Evolutionary conservation across 2,888 invertebrate genomes (phyloP), one percentile per base, ranked within the genome.

Genomic region (Phortica magna): DNA sequence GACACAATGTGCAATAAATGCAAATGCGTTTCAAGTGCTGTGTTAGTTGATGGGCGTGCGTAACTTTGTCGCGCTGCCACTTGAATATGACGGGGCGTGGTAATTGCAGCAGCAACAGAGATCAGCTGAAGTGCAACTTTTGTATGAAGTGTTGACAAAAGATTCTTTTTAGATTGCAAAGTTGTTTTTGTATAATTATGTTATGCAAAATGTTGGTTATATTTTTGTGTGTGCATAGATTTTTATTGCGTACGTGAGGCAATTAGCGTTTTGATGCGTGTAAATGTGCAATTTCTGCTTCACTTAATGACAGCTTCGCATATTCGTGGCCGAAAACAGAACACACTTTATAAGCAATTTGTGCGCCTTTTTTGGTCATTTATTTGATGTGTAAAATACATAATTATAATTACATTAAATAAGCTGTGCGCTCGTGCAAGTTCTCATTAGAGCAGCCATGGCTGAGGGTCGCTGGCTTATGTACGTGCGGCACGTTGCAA

Each of bases 401-500:
- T 64, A 64, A 64, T 64, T 64, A 64, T 64, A 31, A 64, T 64
- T 31, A 64, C 22, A 64, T 64, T 64, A 64, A 64, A 22, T 39
- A 39, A 64, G 39, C 39, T 64, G 64, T 64, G 31, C 64, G 31
- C 39, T 64, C 19, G 64, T 64, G 64, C 64, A 39, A 31, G 31
- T 31, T 31, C 31, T 31, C 31, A 31, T 64, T 12, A 39, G n/a
- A 10, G 7, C 12, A 53, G 53, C 53, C 0, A 14, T 3, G 53
- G 53, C 53, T 31, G 31, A 48, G 48, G 10, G 48, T 48, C 10
- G 48, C 14, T 0, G 9, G 48, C 48, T 48, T 48, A 12, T 2
- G 48, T 48, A 48, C 48, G 14, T 48, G 48, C 48, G 5, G 2
- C 48, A 48, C 7, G 48, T 1, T 48, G 48, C 48, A 48, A 9